Evolutionary conservation across 2,113 vertebrate genomes (phyloP), one percentile per base, ranked within the genome.

Genomic region (Lepidothrix coronata): DNA sequence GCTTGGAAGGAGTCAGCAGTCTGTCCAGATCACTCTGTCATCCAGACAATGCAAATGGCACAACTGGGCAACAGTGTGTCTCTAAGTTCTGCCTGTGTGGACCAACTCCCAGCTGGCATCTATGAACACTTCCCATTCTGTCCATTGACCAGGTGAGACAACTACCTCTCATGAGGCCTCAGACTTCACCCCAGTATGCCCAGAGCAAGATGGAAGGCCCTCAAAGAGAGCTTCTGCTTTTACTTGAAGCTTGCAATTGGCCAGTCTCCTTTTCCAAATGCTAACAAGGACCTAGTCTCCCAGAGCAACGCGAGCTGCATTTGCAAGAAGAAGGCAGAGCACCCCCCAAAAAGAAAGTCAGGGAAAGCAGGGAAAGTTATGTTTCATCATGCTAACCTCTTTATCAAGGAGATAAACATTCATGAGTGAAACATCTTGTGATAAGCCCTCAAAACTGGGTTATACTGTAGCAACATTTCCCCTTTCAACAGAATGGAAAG

Each of bases 361-460:
- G 24, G 23, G 74, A 73, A 77, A 70, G 51, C 22, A 48, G 31
- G 5, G 19, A 24, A 83, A 65, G 31, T 46, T 35, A 71, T 14
- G 43, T 67, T 58, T 51, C 33, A 55, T 48, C 27, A 48, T 3
- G 33, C 39, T 39, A 74, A n/a, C 13, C 24, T 87, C 57, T 77
- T 62, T 51, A 81, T 19, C 19, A 43, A n/a, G 0, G 6, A 72
- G n/a, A 84, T 41, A 76, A 27, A 52, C 0, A 0, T 0, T 6
- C 39, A 91, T 43, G 14, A 70, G 54, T 19, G 24, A 84, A 91
- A 80, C 12, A 27, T 9, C 48, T 74, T 33, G 22, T 49, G 37
- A 66, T 62, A 96, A 88, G 7, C 19, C 14, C 61, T 85, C 84
- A 89, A 48, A 85, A 63, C 11, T 33, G 18, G 3, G 16, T n/a